Base-by-base conservation (phyloP, 2,888 invertebrate genomes). In the Trachelus iudaicus region DNA sequence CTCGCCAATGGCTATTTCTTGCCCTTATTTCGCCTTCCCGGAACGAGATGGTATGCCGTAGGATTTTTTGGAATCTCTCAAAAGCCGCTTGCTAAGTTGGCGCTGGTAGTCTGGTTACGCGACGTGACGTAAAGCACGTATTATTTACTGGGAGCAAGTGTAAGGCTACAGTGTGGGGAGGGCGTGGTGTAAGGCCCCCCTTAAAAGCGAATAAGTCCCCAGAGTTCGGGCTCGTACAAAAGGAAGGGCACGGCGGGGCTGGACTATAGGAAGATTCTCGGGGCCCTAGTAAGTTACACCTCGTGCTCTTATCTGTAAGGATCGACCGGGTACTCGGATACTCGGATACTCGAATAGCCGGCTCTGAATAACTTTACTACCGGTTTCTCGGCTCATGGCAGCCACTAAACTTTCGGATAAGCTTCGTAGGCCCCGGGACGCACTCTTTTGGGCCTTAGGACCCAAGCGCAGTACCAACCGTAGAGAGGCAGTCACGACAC, bases 231-330 rank as follows among this genome's bases (percentile, higher is more conserved):
- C 78, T 56, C 73, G 83, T 73, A 84, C 83, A 85, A 82, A 84
- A 83, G 81, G 81, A 84, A 83, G 83, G 82, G 84, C 81, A 83
- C 81, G 85, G 83, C 84, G 81, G 82, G 81, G 80, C 80, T 83
- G 81, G 81, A 76, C 71, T 85, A 83, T 84, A 86, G 84, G 87
- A 87, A 86, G 83, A 86, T 81, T 83, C 81, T 82, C 79, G 85
- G 86, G 89, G 89, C 87, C 87, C 88, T 88, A 89, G 90, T 91
- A 91, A 91, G 90, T 91, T 91, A 91, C 90, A 91, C 91, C 91
- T 90, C 86, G 85, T 84, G 85, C 81, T 84, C 90, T 91, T 91
- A 91, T 91, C 90, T 86, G 85, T 84, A 83, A 86, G 87, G 89
- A 90, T 91, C 90, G 88, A 82, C 83, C 85, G 85, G 82, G 83